phyloP scores from a whole-genome alignment of 2,888 invertebrate species.

The Pycnomerus fuliginosus region DNA sequence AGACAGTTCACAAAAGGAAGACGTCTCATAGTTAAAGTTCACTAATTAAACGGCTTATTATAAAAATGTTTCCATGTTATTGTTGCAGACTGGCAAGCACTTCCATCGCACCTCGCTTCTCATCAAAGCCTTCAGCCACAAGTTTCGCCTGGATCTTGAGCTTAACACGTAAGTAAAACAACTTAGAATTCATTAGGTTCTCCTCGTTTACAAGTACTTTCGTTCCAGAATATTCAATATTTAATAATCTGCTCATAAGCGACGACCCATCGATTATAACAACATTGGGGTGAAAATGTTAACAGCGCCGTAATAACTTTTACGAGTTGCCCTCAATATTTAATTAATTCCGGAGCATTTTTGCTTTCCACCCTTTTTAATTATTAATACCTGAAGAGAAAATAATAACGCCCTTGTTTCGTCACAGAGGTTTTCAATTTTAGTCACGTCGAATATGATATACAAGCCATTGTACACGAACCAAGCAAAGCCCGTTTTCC shows the following conservation, averaged over 20 bases:
- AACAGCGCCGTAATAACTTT: slow-evolving; percentile 12
- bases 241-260: slow-evolving; percentile 10
- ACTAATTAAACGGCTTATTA: too few relatives aligned
- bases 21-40: too few relatives aligned
- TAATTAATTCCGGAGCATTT: slow-evolving; percentile 12
- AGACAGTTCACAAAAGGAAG: too few relatives aligned
- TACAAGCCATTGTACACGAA: slow-evolving; percentile 28
- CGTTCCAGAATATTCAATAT: slow-evolving; percentile 11
- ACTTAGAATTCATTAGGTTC: slow-evolving; percentile 11
- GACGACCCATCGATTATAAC: slow-evolving; percentile 9
- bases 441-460: slow-evolving; percentile 32
- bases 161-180: slow-evolving; percentile 86
- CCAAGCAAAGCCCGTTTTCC: slow-evolving; percentile 8
- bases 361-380: too few relatives aligned
- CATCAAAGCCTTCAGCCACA: slow-evolving; percentile 96
- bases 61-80: too few relatives aligned
- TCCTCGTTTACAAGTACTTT: background rate
- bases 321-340: slow-evolving; percentile 8
- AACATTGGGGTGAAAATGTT: slow-evolving; percentile 11
- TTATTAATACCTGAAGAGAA: too few relatives aligned
- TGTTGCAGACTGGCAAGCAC: slow-evolving; percentile 87
- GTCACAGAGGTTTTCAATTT: slow-evolving; percentile 20
- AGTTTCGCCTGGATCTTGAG: slow-evolving; percentile 93
- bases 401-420: too few relatives aligned
- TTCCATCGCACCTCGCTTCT: slow-evolving; percentile 92